Evolutionary conservation across 2,113 vertebrate species (phyloP), one percentile per base, ranked within the genome.

Genomic region (Hypocryptadius cinnamomeus): DNA sequence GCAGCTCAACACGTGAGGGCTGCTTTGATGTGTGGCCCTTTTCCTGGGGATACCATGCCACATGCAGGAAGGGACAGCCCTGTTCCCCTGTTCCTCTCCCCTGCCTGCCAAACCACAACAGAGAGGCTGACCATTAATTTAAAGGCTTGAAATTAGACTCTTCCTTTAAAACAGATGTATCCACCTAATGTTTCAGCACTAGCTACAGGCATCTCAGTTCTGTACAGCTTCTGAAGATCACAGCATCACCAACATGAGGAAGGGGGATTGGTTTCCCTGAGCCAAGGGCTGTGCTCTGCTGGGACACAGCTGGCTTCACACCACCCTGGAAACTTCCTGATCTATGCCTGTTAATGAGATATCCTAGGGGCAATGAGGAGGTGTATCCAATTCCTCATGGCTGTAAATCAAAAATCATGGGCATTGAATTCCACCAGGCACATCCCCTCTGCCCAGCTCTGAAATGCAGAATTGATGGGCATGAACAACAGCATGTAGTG

Each of bases 81-180:
- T 5, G 2, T 39, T 56, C 42, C 53, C 44, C n/a, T n/a, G n/a
- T 40, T 40, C 44, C 21, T 51, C 35, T 72, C 24, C 60, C 37
- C 73, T 59, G 56, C 56, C 47, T 88, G 53, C 57, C 53, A 92
- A 90, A 81, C 77, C 93, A 90, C 95, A 90, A 71, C 56, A 90
- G 57, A 90, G 69, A 56, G 27, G 12, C 0, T 69, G 59, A 37
- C 74, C 42, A 11, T 45, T 64, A 40, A 53, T 79, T 91, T 73
- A 63, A 73, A 56, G 23, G 30, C 14, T 60, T 90, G 37, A 84
- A 90, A 86, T 80, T 14, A 78, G n/a, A 23, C 24, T 42, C 68
- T 79, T 90, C 45, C 54, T 83, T 87, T 70, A 73, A 79, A 91
- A 61, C 79, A 63, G 72, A 86, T 70, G 35, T 48, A 44, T 42